Percentiles rank a stretch among this genome's conserved stretches.
phyloP scores from a whole-genome alignment of 2,888 invertebrate species.

The Drosophila kanekoi region DNA sequence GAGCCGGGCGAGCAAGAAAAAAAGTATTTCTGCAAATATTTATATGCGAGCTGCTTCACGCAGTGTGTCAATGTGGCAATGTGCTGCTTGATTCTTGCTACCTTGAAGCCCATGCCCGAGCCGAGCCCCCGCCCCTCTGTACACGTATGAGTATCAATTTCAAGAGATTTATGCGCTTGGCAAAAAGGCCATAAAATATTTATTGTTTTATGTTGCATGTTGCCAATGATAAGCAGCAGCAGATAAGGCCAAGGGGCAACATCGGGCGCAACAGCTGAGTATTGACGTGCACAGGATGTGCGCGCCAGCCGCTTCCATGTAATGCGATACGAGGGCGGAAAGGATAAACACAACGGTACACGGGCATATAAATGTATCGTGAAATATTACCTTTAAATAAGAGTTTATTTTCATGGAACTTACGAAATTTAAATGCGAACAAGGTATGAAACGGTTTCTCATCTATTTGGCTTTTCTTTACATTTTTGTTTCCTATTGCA shows the following conservation, averaged over 20 bases:
- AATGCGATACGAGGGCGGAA: constrained; percentile 37
- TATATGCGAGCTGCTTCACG: constrained; percentile 6
- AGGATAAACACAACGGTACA: constrained; percentile 21
- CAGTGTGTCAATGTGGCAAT: constrained; percentile 52
- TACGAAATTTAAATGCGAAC: constrained; percentile 33
- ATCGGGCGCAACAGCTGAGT: constrained; percentile 46
- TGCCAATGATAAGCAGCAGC: constrained; percentile 68
- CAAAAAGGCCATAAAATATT: constrained; percentile 76
- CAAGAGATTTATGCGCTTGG: constrained; percentile 70
- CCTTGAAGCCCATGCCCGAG: background rate
- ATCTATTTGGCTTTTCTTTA: background rate
- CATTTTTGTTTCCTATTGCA: too few relatives aligned
- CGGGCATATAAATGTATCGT: constrained; percentile 19
- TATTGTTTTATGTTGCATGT: constrained; percentile 70
- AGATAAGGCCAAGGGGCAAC: constrained; percentile 35
- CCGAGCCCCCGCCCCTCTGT: background rate
- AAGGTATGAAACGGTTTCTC: constrained; percentile 9
- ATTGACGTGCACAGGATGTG: constrained; percentile 14
- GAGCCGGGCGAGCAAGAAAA: constrained; percentile 14
- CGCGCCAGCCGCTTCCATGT: constrained; percentile 20
- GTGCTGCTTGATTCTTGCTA: constrained; percentile 16
- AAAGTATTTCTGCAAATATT: constrained; percentile 32
- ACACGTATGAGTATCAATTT: constrained; percentile 65
- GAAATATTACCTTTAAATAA: constrained; percentile 64
- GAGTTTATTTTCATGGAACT: constrained; percentile 59